Evolutionary conservation across 2,888 invertebrate species (phyloP).

Genomic region (Heliconius erato): DNA sequence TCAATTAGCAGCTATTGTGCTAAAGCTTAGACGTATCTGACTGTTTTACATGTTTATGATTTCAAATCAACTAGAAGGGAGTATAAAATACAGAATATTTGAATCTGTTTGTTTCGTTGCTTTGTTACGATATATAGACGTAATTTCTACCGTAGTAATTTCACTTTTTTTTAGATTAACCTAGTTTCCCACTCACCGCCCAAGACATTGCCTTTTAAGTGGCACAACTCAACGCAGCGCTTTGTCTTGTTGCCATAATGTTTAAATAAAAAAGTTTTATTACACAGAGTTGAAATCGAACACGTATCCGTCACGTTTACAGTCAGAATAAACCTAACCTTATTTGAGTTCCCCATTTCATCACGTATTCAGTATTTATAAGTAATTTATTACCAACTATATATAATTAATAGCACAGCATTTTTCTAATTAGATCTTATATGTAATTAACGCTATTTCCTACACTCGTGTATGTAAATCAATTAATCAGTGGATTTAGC

Average conservation of each 20-base stretch:
- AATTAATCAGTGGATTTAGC: constrained; percentile 3
- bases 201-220: background rate
- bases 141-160: too few relatives aligned
- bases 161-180: background rate
- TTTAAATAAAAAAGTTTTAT: background rate
- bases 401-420: constrained; percentile 13
- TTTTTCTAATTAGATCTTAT: constrained; percentile 26
- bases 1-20: too few relatives aligned
- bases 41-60: too few relatives aligned
- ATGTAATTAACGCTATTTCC: constrained; percentile 4
- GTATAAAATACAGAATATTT: too few relatives aligned
- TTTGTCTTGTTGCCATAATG: background rate
- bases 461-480: constrained; percentile 18
- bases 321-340: background rate
- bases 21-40: too few relatives aligned
- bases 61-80: too few relatives aligned
- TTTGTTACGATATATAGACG: too few relatives aligned
- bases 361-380: background rate
- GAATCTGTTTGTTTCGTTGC: too few relatives aligned
- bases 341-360: background rate
- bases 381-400: background rate
- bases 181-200: background rate
- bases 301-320: background rate
- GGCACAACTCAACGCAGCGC: background rate
- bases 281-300: background rate